Conservation (phyloP, 2,113 vertebrate genomes). For the Cryptotis parvus region DNA sequence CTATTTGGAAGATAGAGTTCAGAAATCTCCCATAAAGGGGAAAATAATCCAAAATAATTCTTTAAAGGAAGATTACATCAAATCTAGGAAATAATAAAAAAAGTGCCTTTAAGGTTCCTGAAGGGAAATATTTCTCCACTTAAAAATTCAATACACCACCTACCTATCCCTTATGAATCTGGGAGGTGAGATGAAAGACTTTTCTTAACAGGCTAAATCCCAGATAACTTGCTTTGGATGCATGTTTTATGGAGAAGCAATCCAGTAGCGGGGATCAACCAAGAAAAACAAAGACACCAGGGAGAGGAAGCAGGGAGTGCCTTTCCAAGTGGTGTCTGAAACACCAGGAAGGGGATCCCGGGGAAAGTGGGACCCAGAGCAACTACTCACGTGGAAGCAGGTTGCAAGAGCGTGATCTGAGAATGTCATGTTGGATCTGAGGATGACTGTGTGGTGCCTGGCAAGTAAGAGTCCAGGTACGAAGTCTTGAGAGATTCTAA, state of each 20-base stretch:
- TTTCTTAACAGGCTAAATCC: not conserved
- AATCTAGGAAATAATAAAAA: not conserved
- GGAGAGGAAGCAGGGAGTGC: not conserved
- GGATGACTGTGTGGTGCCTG: not conserved
- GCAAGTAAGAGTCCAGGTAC: not conserved
- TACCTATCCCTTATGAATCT: not conserved
- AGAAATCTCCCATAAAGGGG: not conserved
- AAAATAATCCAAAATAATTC: not conserved
- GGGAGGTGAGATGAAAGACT: not conserved
- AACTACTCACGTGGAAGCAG: not conserved
- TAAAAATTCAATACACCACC: not conserved
- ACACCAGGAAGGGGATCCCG: no score
- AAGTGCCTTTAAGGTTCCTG: not conserved
- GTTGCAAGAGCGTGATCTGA: not conserved
- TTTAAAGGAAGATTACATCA: no score
- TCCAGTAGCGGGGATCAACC: not conserved
- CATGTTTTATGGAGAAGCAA: not conserved
- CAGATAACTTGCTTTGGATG: not conserved
- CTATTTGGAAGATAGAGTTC: not conserved
- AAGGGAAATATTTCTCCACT: not conserved
- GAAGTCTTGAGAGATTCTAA: not conserved
- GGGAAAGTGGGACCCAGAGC: not conserved
- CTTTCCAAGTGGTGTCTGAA: not conserved
- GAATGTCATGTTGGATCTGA: not conserved
- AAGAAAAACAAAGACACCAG: not conserved